A percentile compares a stretch with the other conserved stretches of the same genome.
These are phyloP conservation scores for Ichneumoninae sp. DNA, from an alignment of 2,888 invertebrate species.

Conservation along the genomic window DNA sequence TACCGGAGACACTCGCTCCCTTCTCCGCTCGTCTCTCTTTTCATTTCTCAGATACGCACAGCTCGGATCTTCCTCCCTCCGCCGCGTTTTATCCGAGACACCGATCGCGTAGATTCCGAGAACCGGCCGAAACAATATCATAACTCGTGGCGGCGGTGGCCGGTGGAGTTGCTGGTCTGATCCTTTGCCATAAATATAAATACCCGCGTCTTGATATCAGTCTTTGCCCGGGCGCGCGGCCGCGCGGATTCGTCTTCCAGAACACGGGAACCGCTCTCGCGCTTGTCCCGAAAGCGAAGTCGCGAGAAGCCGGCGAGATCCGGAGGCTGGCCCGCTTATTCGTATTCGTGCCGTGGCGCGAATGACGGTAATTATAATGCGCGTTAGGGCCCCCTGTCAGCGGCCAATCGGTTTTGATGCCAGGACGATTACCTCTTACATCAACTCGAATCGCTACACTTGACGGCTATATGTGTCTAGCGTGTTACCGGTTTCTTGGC, in stretches of 20 bases:
- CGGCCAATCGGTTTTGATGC: conserved; percentile 80
- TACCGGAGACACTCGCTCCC: conserved; percentile 53
- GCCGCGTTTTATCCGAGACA: conserved; percentile 82
- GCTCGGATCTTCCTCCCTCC: conserved; percentile 57
- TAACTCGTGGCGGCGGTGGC: conserved; percentile 79
- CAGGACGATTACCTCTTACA: conserved; percentile 61
- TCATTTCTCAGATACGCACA: conserved; percentile 61
- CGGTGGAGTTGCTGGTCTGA: conserved; percentile 65
- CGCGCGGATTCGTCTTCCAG: conserved; percentile 50
- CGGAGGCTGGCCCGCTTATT: conserved; percentile 55
- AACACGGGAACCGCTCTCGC: conserved; percentile 3
- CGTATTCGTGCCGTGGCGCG: conserved; percentile 69
- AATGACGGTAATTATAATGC: conserved; percentile 81
- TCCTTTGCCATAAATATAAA: conserved; percentile 82
- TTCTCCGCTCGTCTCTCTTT: conserved; percentile 56
- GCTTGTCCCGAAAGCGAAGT: not conserved
- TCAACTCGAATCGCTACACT: conserved; percentile 38
- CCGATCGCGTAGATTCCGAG: conserved; percentile 84
- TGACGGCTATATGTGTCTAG: conserved; percentile 37
- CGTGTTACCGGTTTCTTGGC: conserved; percentile 45
- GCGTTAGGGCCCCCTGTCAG: conserved; percentile 73
- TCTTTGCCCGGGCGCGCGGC: conserved; percentile 47
- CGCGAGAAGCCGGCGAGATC: conserved; percentile 14
- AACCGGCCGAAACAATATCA: conserved; percentile 84
- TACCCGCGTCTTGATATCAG: conserved; percentile 71